These are phyloP conservation scores for Trichogramma evanescens DNA, from an alignment of 2,888 invertebrate genomes.

Conservation along the genomic window DNA sequence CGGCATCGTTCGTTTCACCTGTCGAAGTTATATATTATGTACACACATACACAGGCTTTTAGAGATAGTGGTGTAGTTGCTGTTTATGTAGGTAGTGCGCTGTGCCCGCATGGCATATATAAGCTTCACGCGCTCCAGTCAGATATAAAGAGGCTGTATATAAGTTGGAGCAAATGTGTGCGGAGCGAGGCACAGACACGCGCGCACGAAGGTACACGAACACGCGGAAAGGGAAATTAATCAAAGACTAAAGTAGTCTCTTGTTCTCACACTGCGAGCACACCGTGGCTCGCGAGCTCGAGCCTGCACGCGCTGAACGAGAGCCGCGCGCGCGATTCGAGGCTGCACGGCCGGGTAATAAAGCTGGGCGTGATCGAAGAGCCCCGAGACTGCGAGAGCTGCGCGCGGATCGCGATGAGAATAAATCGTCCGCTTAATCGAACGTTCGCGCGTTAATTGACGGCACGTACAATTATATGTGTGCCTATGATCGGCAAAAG, in stretches of 20 bases:
- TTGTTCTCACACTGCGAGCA: neutral
- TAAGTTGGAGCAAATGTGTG: too few relatives aligned
- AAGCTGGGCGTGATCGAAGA: neutral
- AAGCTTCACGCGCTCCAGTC: too few relatives aligned
- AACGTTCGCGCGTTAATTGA: slow-evolving; percentile 18
- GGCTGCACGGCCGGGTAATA: neutral
- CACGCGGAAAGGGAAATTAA: slow-evolving; percentile 33
- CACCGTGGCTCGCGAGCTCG: neutral
- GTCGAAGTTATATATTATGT: too few relatives aligned
- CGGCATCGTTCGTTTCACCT: too few relatives aligned
- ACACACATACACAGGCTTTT: too few relatives aligned
- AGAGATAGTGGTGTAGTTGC: too few relatives aligned
- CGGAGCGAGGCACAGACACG: too few relatives aligned
- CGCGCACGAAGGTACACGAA: slow-evolving; percentile 17
- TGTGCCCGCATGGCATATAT: too few relatives aligned
- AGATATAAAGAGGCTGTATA: too few relatives aligned
- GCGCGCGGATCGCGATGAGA: slow-evolving; percentile 8
- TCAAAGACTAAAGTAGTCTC: slow-evolving; percentile 30
- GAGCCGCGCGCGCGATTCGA: too few relatives aligned
- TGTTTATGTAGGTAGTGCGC: too few relatives aligned
- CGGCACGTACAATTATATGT: slow-evolving; percentile 8
- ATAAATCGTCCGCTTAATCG: slow-evolving; percentile 16
- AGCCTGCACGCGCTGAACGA: too few relatives aligned
- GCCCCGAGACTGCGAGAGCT: neutral
- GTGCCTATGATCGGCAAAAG: neutral